Conservation (phyloP, 2,113 vertebrate species). For the Phycodurus eques region DNA sequence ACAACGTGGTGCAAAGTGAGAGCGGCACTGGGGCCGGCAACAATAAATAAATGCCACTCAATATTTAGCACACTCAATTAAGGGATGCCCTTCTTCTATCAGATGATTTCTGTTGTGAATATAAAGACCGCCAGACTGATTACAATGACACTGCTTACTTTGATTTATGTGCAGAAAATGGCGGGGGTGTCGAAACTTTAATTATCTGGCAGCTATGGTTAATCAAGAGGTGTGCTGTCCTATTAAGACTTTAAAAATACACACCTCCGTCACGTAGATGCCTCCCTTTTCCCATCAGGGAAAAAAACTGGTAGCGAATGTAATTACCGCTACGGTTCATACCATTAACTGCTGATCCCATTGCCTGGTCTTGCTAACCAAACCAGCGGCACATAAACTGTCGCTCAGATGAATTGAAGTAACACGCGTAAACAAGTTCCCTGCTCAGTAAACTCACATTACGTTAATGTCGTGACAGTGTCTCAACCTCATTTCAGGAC, state of each 20-base stretch:
- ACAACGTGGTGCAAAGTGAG: slow-evolving; percentile 41
- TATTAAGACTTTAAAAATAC: background rate
- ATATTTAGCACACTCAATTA: slow-evolving; percentile 30
- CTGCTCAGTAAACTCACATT: background rate
- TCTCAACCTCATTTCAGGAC: background rate
- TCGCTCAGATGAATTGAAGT: no score
- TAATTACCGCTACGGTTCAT: no score
- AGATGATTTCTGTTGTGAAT: background rate
- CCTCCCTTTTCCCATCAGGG: no score
- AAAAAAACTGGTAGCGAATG: background rate
- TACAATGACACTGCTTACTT: background rate
- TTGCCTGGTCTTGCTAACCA: no score
- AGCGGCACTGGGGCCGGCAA: slow-evolving; percentile 32
- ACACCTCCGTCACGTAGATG: background rate
- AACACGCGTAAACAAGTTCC: background rate
- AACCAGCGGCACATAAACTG: no score
- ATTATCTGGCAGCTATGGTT: background rate
- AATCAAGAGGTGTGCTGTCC: background rate
- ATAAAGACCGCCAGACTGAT: background rate
- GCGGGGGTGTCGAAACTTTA: no score
- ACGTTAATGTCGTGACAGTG: no score
- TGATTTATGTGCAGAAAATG: background rate
- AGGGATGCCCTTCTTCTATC: slow-evolving; percentile 6
- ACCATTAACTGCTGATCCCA: no score
- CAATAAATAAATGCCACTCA: slow-evolving; percentile 27